Evolutionary conservation across 2,797 vertebrate genomes (phyloP).

Genomic region (Acanthurus lineatus): DNA sequence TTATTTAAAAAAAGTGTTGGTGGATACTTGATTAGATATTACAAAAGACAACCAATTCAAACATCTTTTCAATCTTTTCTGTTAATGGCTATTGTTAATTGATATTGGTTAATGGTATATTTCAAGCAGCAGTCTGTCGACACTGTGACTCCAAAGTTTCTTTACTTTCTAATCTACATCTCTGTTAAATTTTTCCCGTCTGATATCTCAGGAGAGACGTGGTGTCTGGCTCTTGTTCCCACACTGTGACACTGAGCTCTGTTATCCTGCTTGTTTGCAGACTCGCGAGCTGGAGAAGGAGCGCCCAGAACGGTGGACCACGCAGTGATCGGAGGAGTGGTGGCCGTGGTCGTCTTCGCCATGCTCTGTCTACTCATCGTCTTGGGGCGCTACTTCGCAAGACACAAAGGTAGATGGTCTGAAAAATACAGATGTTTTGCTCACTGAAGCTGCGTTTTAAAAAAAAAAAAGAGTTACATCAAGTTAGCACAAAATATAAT

Average conservation of each 20-base stretch:
- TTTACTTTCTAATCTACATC: slow-evolving; percentile 2
- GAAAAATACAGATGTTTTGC: neutral
- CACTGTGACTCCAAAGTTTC: too few species aligned
- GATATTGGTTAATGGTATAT: too few species aligned
- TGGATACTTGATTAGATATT: too few species aligned
- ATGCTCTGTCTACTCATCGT: slow-evolving; percentile 99
- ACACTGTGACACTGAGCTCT: neutral
- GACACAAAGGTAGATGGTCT: slow-evolving; percentile 95
- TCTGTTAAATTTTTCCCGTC: neutral
- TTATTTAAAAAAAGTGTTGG: too few species aligned
- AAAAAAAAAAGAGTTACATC: too few species aligned
- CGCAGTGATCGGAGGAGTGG: slow-evolving; percentile 96
- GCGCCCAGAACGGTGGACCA: slow-evolving; percentile 94
- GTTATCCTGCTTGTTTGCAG: slow-evolving; percentile 76
- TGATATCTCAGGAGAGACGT: slow-evolving; percentile 17
- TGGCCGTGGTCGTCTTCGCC: slow-evolving; percentile 98
- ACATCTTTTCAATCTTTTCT: too few species aligned
- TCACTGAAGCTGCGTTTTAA: too few species aligned
- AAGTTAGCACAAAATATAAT: too few species aligned
- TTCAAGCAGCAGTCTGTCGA: too few species aligned
- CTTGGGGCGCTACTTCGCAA: slow-evolving; percentile 97
- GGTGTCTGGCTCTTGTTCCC: neutral
- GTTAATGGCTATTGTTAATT: too few species aligned
- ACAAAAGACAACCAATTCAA: too few species aligned
- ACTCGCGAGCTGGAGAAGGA: slow-evolving; percentile 96